Conservation (phyloP, 2,113 vertebrate genomes). For the Cathartes aura region DNA sequence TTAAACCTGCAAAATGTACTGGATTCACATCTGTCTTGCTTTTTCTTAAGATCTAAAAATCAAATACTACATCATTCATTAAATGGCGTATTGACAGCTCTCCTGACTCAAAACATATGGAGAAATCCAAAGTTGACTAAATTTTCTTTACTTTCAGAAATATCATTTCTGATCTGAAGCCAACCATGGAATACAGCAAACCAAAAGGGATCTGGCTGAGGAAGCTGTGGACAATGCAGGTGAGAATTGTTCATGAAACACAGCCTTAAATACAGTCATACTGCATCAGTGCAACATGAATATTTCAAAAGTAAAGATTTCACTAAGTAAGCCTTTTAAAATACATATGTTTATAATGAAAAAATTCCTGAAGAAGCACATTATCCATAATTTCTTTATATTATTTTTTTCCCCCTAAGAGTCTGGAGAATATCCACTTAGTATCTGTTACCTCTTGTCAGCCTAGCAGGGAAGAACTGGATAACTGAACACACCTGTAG, state of each 20-base stretch:
- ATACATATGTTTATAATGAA: background rate
- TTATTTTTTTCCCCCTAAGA: fast-evolving
- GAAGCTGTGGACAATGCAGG: background rate
- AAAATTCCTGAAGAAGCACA: background rate
- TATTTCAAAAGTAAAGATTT: background rate
- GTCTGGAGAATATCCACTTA: background rate
- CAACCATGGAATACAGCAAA: background rate
- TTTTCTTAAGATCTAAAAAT: background rate
- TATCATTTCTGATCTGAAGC: background rate
- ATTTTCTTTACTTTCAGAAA: background rate
- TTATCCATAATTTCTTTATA: background rate
- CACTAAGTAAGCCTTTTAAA: background rate
- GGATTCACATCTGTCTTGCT: background rate
- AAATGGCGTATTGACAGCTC: background rate
- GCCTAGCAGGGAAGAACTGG: background rate
- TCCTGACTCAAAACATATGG: background rate
- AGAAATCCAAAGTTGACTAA: background rate
- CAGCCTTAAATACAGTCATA: background rate
- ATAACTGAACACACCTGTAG: background rate
- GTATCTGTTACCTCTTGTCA: background rate
- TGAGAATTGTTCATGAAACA: background rate
- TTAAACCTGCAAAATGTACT: background rate
- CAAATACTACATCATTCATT: background rate
- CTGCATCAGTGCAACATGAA: background rate
- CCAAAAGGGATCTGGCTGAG: background rate